Conservation (phyloP, 2,888 invertebrate genomes). For the Andrena haemorrhoa region DNA sequence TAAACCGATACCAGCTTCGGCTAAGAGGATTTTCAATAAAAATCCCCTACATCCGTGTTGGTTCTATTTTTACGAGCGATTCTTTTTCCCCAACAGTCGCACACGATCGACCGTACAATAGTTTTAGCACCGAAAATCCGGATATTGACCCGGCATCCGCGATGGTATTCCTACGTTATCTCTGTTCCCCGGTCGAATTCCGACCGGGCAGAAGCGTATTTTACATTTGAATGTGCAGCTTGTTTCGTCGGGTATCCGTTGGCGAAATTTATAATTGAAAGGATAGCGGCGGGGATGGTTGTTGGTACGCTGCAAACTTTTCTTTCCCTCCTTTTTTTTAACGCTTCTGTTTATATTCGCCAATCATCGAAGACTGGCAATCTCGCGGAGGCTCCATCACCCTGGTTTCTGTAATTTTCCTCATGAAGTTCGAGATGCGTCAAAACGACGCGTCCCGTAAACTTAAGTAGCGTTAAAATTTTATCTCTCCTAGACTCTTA, state of each 20-base stretch:
- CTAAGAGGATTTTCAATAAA: conserved; percentile 9
- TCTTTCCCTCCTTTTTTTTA: too few relatives aligned
- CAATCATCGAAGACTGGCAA: too few relatives aligned
- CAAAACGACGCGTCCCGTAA: too few relatives aligned
- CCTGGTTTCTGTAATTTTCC: too few relatives aligned
- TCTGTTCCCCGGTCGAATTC: conserved; percentile 31
- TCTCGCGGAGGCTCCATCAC: too few relatives aligned
- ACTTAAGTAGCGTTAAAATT: too few relatives aligned
- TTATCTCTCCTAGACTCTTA: too few relatives aligned
- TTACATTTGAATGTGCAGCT: conserved; percentile 48
- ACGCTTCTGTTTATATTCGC: neutral
- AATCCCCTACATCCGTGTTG: neutral
- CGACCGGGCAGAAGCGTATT: conserved; percentile 39
- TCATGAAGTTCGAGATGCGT: too few relatives aligned
- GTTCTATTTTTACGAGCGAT: neutral
- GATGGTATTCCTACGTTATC: conserved; percentile 49
- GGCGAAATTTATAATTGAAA: conserved; percentile 51
- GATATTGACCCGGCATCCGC: conserved; percentile 50
- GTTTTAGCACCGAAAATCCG: conserved; percentile 46
- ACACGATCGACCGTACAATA: conserved; percentile 19
- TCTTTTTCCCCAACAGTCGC: neutral
- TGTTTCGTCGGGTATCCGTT: conserved; percentile 30
- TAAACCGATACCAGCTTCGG: conserved; percentile 1
- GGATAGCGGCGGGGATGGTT: conserved; percentile 4
- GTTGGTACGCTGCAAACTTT: neutral